Percentiles rank a stretch among this genome's conserved stretches.
phyloP scores from a whole-genome alignment of 2,113 vertebrate genomes.

The Tapirus terrestris region DNA sequence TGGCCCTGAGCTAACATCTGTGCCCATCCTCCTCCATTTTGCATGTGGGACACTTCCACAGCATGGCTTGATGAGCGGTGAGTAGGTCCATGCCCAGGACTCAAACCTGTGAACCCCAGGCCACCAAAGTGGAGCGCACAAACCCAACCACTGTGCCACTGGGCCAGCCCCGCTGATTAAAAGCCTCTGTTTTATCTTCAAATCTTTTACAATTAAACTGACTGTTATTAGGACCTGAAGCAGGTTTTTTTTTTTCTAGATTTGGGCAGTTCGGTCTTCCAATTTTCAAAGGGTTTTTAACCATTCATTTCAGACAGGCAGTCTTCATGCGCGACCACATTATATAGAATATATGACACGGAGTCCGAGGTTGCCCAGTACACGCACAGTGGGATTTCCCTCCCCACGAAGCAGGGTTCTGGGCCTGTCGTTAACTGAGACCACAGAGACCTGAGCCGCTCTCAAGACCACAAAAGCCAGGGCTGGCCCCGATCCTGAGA shows the following conservation, averaged over 20 bases:
- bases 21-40: too few species aligned
- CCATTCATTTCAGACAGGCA: fast-evolving
- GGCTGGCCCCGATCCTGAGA: too few species aligned
- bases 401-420: not conserved
- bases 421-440: not conserved
- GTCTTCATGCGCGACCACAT: fast-evolving
- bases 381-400: fast-evolving
- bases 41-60: too few species aligned
- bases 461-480: not conserved
- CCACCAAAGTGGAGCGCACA: too few species aligned
- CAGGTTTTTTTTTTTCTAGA: not conserved
- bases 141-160: too few species aligned
- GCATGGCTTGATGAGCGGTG: too few species aligned
- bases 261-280: not conserved
- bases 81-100: too few species aligned
- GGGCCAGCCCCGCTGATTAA: too few species aligned
- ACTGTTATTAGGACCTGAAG: not conserved
- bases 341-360: fast-evolving
- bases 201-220: not conserved
- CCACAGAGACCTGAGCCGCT: not conserved
- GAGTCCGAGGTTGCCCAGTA: not conserved
- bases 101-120: too few species aligned
- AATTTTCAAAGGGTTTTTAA: not conserved
- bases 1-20: too few species aligned
- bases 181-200: not conserved